These are phyloP conservation scores for Sminthopsis crassicaudata DNA, from an alignment of 2,113 vertebrate genomes.

Conservation along the genomic window DNA sequence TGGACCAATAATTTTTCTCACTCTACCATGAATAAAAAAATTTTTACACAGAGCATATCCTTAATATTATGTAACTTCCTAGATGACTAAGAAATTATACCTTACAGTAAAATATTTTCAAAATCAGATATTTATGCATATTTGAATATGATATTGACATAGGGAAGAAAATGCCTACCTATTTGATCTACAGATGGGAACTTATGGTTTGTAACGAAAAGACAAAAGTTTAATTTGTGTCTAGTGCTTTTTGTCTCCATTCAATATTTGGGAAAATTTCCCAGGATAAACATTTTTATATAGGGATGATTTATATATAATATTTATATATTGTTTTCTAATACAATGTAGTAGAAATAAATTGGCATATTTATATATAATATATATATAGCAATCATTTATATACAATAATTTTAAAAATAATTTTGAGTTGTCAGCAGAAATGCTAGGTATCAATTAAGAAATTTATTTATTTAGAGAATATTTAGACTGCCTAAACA, in stretches of 20 bases:
- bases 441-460: neutral
- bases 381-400: neutral
- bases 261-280: constrained; percentile 23
- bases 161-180: neutral
- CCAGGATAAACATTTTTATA: neutral
- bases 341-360: neutral
- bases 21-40: constrained; percentile 24
- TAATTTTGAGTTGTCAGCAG: neutral
- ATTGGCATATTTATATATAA: neutral
- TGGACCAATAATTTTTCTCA: constrained; percentile 18
- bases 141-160: neutral
- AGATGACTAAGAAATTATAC: constrained; percentile 11
- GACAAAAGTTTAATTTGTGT: neutral
- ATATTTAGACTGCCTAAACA: neutral
- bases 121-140: neutral
- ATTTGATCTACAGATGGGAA: neutral
- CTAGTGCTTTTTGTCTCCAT: neutral
- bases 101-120: neutral
- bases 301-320: neutral
- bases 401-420: neutral
- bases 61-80: neutral
- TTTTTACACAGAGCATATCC: constrained; percentile 31
- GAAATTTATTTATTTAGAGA: neutral
- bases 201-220: constrained; percentile 7
- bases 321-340: neutral